Evolutionary conservation across 2,888 invertebrate species (phyloP).

Genomic region (Molanna angustata): DNA sequence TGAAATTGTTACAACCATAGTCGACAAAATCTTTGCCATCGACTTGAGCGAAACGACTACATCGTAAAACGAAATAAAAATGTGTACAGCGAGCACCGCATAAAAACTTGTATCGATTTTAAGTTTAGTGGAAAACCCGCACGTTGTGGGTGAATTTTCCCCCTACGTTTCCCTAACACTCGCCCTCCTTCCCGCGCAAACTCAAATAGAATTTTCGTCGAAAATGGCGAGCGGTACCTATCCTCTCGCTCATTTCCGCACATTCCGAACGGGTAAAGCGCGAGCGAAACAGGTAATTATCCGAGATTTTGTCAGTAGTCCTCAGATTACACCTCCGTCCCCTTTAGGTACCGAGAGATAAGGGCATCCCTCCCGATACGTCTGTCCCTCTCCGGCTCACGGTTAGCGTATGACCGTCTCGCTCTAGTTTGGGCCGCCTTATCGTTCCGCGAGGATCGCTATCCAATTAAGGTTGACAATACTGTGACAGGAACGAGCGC

Average conservation of each 20-base stretch:
- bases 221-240: constrained; percentile 15
- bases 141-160: constrained; percentile 19
- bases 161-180: constrained; percentile 12
- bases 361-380: constrained; percentile 12
- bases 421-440: constrained; percentile 17
- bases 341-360: constrained; percentile 14
- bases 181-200: constrained; percentile 17
- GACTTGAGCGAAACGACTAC: background rate
- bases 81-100: constrained; percentile 11
- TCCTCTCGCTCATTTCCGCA: constrained; percentile 23
- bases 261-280: constrained; percentile 16
- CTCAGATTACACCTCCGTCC: constrained; percentile 22
- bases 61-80: constrained; percentile 7
- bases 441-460: constrained; percentile 41
- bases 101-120: constrained; percentile 23
- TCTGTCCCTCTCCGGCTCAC: constrained; percentile 21
- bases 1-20: no score
- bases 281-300: constrained; percentile 25
- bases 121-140: constrained; percentile 22
- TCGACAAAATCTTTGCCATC: no score
- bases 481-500: constrained; percentile 32
- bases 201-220: constrained; percentile 21
- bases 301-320: constrained; percentile 25
- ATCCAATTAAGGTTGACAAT: constrained; percentile 55
- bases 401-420: background rate